Evolutionary conservation across 2,113 vertebrate genomes (phyloP), one percentile per base, ranked within the genome.

Genomic region (human (Homo sapiens)): DNA sequence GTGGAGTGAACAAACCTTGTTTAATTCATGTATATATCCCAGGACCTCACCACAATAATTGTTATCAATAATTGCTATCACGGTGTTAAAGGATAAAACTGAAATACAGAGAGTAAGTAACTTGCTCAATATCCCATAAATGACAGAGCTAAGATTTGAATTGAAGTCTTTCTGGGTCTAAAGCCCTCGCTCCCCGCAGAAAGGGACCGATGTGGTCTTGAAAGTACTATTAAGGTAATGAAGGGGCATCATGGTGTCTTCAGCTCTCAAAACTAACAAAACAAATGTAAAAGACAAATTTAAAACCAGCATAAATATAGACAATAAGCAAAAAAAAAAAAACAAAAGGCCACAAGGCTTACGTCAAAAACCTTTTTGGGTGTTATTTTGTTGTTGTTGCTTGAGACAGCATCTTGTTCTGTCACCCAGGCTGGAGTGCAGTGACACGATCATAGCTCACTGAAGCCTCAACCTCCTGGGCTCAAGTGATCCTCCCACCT

Each of bases 211-310:
- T 20, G 17, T 30, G 73, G n/a, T 66, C 85, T 73, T n/a, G 16
- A 82, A 87, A 48, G n/a, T 10, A 78, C 22, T 81, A 59, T 40
- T 52, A 79, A 66, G 32, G 48, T 70, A 38, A 66, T 30, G 48
- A 92, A 70, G 48, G 3, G 64, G n/a, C 25, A 11, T 85, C 79
- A 30, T 14, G 8, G 25, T 84, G 92, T 43, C 61, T 89, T 85
- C 20, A 89, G 78, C 32, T 89, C 78, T 89, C 79, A 82, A 68
- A 89, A 78, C n/a, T 50, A 70, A 86, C 75, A 93, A 90, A 80
- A 78, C 70, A 23, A 55, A 35, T 95, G 70, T 82, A n/a, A 64
- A 93, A 97, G 27, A 80, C 66, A 84, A 94, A 97, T 88, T 82
- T 83, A 57, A 94, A 76, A 52, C 9, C 16, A 84, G 8, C 25